Conservation (phyloP, 2,888 invertebrate genomes). For the Drosophila pegasa region DNA sequence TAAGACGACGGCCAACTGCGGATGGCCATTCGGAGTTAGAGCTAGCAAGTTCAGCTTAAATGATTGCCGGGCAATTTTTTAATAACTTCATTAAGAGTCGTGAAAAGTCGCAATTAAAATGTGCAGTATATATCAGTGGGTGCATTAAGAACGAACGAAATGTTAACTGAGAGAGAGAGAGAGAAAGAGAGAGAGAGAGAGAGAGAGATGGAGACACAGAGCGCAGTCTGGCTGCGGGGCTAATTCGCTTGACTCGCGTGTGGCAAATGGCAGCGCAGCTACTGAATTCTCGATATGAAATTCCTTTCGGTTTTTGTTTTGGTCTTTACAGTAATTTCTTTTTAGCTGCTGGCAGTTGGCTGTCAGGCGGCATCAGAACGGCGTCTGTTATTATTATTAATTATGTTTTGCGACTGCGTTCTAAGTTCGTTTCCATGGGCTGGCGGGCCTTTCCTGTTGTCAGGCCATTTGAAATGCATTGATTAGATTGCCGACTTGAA, state of each 20-base stretch:
- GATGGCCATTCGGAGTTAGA: slow-evolving; percentile 19
- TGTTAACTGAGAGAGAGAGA: not conserved
- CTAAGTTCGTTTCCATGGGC: slow-evolving; percentile 8
- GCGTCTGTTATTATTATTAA: slow-evolving; percentile 81
- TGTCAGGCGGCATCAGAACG: slow-evolving; percentile 75
- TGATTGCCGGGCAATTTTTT: slow-evolving; percentile 75
- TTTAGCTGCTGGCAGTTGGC: slow-evolving; percentile 53
- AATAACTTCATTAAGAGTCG: slow-evolving; percentile 76
- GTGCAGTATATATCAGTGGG: slow-evolving; percentile 40
- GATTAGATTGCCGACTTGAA: slow-evolving; percentile 43
- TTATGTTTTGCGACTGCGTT: slow-evolving; percentile 74
- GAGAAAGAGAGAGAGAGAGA: not conserved
- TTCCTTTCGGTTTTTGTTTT: slow-evolving; percentile 12
- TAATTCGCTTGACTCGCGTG: slow-evolving; percentile 64
- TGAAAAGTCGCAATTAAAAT: slow-evolving; percentile 63
- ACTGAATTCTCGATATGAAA: slow-evolving; percentile 59
- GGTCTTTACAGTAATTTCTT: slow-evolving; percentile 3
- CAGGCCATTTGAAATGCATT: slow-evolving; percentile 59
- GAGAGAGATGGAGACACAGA: not conserved
- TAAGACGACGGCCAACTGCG: slow-evolving; percentile 32
- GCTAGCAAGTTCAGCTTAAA: slow-evolving; percentile 46
- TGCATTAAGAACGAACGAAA: slow-evolving; percentile 39
- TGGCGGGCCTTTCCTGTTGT: slow-evolving; percentile 36
- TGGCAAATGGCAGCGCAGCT: slow-evolving; percentile 69
- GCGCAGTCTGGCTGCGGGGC: slow-evolving; percentile 14